phyloP scores from a whole-genome alignment of 2,113 vertebrate genomes.

The Toxostoma redivivum region DNA sequence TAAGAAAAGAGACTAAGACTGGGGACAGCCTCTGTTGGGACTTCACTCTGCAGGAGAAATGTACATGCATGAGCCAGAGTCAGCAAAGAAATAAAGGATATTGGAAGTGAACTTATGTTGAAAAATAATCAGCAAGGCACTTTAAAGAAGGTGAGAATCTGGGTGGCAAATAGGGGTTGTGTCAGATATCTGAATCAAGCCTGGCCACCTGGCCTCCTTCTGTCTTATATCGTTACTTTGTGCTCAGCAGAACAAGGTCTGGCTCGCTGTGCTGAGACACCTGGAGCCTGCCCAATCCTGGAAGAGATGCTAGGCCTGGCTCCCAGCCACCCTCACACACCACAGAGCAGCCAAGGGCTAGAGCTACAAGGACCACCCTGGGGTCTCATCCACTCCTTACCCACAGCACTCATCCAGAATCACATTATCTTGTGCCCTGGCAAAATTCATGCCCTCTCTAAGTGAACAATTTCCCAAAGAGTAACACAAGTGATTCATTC shows the following conservation, averaged over 20 bases:
- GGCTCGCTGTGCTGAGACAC: not conserved
- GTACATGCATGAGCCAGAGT: rapidly evolving
- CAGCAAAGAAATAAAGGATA: not conserved
- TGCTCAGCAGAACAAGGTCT: not conserved
- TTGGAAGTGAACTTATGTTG: not conserved
- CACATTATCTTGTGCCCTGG: not conserved
- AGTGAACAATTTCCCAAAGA: slow-evolving; percentile 17
- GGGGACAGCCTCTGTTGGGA: not conserved
- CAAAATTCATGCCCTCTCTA: not conserved
- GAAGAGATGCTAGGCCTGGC: not conserved
- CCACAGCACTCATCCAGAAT: not conserved
- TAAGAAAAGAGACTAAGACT: not conserved
- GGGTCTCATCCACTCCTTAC: not conserved
- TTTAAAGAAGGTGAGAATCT: not conserved
- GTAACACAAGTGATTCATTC: slow-evolving; percentile 58
- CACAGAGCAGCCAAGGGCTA: not conserved
- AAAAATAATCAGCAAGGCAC: not conserved
- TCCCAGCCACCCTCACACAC: not conserved
- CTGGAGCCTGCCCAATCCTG: not conserved
- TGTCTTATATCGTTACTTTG: not conserved
- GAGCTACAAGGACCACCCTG: not conserved
- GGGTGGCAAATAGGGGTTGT: not conserved
- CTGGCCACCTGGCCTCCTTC: slow-evolving; percentile 38
- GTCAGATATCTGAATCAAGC: not conserved
- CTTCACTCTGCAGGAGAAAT: not conserved